Percentiles rank a stretch among this genome's conserved stretches.
Evolutionary conservation across 2,113 vertebrate species (phyloP).

Genomic region (Proterorhinus semilunaris): DNA sequence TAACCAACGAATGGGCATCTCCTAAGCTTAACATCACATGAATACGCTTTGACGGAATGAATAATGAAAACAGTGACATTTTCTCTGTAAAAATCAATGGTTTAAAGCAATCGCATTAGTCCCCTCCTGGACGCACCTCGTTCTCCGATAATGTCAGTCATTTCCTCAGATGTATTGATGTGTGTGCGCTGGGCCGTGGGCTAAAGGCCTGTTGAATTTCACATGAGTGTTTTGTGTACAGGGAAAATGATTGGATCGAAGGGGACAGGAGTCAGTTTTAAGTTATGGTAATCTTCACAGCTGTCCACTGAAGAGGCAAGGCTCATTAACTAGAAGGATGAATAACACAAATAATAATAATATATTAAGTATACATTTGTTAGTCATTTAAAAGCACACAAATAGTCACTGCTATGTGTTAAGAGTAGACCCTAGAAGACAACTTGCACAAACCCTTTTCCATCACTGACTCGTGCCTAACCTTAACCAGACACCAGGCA

Average conservation of each 20-base stretch:
- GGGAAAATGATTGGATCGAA: slow-evolving; percentile 1
- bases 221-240: slow-evolving; percentile 33
- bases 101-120: slow-evolving; percentile 59
- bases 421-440: no score
- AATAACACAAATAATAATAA: no score
- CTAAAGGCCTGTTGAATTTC: slow-evolving; percentile 58
- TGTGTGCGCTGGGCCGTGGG: slow-evolving; percentile 24
- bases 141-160: slow-evolving; percentile 61
- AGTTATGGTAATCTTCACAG: background rate
- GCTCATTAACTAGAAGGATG: no score
- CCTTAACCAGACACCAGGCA: no score
- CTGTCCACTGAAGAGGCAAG: no score
- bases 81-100: slow-evolving; percentile 64
- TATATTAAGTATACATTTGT: no score
- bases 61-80: slow-evolving; percentile 78
- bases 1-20: slow-evolving; percentile 42
- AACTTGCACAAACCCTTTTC: no score
- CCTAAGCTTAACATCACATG: slow-evolving; percentile 46
- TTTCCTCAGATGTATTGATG: slow-evolving; percentile 64
- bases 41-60: slow-evolving; percentile 50
- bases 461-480: no score
- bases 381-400: no score
- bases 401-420: no score
- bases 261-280: slow-evolving; percentile 2
- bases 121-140: slow-evolving; percentile 54